A percentile compares a stretch with the other conserved stretches of the same genome.
These are phyloP conservation scores for Gallinago paraguaiae DNA, from an alignment of 2,113 vertebrate species.

Conservation along the genomic window DNA sequence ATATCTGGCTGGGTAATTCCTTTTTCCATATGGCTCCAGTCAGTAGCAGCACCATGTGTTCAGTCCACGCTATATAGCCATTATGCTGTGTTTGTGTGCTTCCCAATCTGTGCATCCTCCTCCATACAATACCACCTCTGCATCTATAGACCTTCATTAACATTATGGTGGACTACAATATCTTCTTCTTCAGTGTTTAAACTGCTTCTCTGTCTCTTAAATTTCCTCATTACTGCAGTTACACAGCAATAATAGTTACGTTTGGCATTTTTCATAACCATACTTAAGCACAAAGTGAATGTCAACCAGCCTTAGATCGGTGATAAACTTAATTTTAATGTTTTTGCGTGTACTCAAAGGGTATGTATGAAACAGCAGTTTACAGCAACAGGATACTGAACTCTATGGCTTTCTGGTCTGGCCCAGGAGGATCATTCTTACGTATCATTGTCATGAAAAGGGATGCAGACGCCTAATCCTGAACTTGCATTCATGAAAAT, in stretches of 20 bases:
- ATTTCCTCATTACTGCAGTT: background rate
- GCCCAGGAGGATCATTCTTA: background rate
- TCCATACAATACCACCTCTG: background rate
- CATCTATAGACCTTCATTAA: background rate
- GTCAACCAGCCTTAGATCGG: background rate
- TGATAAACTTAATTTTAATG: background rate
- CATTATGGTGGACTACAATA: too few species aligned
- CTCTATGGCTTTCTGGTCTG: background rate
- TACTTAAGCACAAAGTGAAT: background rate
- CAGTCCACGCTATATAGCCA: background rate
- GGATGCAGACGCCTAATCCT: background rate
- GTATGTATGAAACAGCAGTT: accelerated
- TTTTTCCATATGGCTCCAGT: background rate
- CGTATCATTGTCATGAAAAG: accelerated
- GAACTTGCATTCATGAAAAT: background rate
- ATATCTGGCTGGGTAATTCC: background rate
- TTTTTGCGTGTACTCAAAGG: background rate
- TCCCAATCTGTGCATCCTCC: background rate
- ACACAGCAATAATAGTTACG: background rate
- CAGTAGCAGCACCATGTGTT: background rate
- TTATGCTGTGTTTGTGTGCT: background rate
- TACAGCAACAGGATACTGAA: background rate
- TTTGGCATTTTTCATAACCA: background rate
- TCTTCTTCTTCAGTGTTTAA: background rate
- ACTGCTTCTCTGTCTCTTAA: background rate